Conservation (phyloP, 2,113 vertebrate genomes). For the Syngnathus typhle region DNA sequence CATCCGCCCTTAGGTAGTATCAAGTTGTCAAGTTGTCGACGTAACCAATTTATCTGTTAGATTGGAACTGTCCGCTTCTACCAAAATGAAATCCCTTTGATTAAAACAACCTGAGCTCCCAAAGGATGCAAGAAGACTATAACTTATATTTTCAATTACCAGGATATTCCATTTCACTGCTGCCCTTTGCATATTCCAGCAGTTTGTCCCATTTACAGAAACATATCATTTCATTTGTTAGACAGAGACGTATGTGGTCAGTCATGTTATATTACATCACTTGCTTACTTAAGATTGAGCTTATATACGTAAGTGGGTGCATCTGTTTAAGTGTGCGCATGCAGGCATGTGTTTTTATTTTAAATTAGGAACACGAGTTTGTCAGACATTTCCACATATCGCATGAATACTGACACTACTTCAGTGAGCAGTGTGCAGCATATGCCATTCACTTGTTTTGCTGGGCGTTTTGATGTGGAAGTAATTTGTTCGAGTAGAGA, state of each 20-base stretch:
- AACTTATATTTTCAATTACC: conserved; percentile 63
- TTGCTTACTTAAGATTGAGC: too few species aligned
- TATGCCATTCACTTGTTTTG: conserved; percentile 45
- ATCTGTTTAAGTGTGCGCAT: too few species aligned
- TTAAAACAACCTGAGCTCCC: conserved; percentile 46
- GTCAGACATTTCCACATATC: neutral
- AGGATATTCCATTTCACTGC: conserved; percentile 52
- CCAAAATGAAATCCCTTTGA: conserved; percentile 49
- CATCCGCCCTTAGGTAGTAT: conserved; percentile 52
- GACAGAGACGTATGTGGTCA: neutral
- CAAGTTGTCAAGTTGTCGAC: conserved; percentile 41
- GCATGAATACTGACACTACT: conserved; percentile 2
- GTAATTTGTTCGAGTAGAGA: conserved; percentile 57
- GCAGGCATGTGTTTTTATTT: too few species aligned
- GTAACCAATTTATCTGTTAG: conserved; percentile 69
- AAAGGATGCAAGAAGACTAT: conserved; percentile 32
- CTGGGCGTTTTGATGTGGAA: conserved; percentile 43
- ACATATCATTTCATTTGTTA: conserved; percentile 5
- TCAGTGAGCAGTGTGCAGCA: conserved; percentile 20
- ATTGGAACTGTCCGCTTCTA: conserved; percentile 60
- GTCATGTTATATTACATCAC: too few species aligned
- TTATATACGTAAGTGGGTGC: too few species aligned
- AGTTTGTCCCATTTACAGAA: conserved; percentile 38
- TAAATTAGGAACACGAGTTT: too few species aligned
- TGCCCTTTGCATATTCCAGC: conserved; percentile 27